Evolutionary conservation across 2,113 vertebrate species (phyloP), one percentile per base, ranked within the genome.

Genomic region (Etheostoma cragini): DNA sequence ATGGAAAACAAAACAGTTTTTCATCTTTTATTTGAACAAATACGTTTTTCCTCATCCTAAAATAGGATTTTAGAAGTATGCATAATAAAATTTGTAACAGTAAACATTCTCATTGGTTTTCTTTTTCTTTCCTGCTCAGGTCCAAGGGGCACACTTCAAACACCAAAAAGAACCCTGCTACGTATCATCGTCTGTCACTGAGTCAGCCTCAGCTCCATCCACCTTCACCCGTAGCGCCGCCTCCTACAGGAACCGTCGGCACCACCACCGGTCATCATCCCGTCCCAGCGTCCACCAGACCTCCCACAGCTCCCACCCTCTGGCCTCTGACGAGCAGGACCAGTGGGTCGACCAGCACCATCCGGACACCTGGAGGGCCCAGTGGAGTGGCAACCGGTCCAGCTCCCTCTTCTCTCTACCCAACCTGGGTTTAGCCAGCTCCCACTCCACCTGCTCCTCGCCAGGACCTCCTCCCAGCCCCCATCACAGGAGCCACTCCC

Each of bases 361-460:
- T 33, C 87, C 77, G 1, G 88, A 91, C 53, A 47, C 82, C 42
- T 93, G 91, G 61, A 81, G 83, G 47, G 69, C 76, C 21, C 87
- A 92, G 5, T 93, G 95, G 92, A 91, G 92, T 11, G 96, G 94
- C 82, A 94, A 94, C 42, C 94, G 93, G 53, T 96, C 96, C 38
- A 94, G 92, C 47, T 99, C 97, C 54, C 89, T 97, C 50, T 97
- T 96, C 82, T 98, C 96, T 54, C 91, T 99, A 61, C 96, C 97
- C n/a, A 95, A 95, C 0, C 79, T 80, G 35, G 94, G 89, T 21
- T 90, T 94, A 8, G 90, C 89, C n/a, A 88, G 90, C 12, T 78
- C 90, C 49, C 83, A 81, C 68, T 94, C 94, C 64, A 86, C 86
- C 49, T 93, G 92, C 68, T 83, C 91, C 58, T 93, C 94, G 0